phyloP scores from a whole-genome alignment of 2,797 vertebrate species.

The Rhynchonycteris naso region DNA sequence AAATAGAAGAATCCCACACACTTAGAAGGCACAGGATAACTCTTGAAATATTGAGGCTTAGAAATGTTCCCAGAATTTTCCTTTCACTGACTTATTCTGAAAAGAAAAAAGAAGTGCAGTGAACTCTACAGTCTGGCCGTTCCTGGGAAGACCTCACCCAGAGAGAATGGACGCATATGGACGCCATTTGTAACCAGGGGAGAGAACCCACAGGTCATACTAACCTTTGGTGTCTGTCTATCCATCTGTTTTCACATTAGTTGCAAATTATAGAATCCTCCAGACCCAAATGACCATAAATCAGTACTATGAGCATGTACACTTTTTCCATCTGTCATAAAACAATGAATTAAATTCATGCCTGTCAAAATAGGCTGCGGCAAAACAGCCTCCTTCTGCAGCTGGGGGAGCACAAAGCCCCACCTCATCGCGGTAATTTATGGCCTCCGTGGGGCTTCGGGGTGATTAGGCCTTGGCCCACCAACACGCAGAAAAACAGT shows the following conservation, averaged over 20 bases:
- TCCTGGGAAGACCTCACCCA: slow-evolving; percentile 89
- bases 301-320: slow-evolving; percentile 94
- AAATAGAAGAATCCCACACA: not conserved
- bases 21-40: not conserved
- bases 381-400: slow-evolving; percentile 92
- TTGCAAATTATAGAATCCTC: slow-evolving; percentile 98
- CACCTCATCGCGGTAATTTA: slow-evolving; percentile 99
- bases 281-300: slow-evolving; percentile 98
- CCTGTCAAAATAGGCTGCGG: slow-evolving; percentile 97
- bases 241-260: slow-evolving; percentile 99
- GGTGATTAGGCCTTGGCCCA: slow-evolving; percentile 99
- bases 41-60: not conserved
- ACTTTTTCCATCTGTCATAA: slow-evolving; percentile 99
- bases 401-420: slow-evolving; percentile 96
- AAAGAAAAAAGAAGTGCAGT: not conserved
- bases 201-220: slow-evolving; percentile 92
- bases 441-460: slow-evolving; percentile 95
- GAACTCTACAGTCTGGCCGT: slow-evolving; percentile 33
- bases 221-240: slow-evolving; percentile 94
- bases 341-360: slow-evolving; percentile 98
- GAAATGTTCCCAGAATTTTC: not conserved
- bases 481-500: slow-evolving; percentile 99
- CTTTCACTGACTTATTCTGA: slow-evolving; percentile 48
- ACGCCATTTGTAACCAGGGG: slow-evolving; percentile 94
- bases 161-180: slow-evolving; percentile 93